These are phyloP conservation scores for Atethmia centrago DNA, from an alignment of 2,888 invertebrate species.

Conservation along the genomic window DNA sequence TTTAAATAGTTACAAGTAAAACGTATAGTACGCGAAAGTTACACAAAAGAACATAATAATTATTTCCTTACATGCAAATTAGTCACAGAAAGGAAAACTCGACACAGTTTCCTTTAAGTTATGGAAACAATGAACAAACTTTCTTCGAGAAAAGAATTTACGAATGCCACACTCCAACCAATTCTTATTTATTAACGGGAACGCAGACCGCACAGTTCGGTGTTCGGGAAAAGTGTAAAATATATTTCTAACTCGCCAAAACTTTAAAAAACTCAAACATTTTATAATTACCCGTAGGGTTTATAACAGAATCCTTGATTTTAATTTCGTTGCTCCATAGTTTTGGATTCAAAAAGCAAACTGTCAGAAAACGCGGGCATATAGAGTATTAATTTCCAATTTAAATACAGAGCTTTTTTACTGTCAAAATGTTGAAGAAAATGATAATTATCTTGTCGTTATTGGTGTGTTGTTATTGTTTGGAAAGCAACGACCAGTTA, in stretches of 20 bases:
- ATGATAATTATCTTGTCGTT: slow-evolving; percentile 74
- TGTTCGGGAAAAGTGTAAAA: slow-evolving; percentile 59
- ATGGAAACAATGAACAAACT: slow-evolving; percentile 85
- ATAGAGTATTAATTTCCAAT: slow-evolving; percentile 27
- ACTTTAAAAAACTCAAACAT: slow-evolving; percentile 40
- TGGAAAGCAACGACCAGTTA: slow-evolving; percentile 75
- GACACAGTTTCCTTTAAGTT: slow-evolving; percentile 80
- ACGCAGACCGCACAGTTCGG: slow-evolving; percentile 72
- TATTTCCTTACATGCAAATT: slow-evolving; percentile 82
- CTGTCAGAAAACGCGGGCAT: slow-evolving; percentile 34
- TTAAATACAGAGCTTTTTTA: slow-evolving; percentile 30
- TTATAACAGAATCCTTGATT: slow-evolving; percentile 40
- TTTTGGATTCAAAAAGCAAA: slow-evolving; percentile 47
- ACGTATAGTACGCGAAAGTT: slow-evolving; percentile 68
- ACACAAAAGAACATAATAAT: slow-evolving; percentile 82
- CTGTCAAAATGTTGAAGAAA: slow-evolving; percentile 75
- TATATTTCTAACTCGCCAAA: slow-evolving; percentile 43
- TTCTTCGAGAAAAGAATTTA: slow-evolving; percentile 83
- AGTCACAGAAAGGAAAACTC: slow-evolving; percentile 84
- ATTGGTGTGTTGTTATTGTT: slow-evolving; percentile 81
- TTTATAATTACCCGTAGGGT: slow-evolving; percentile 34
- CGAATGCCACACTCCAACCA: slow-evolving; percentile 70
- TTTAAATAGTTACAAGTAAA: slow-evolving; percentile 71
- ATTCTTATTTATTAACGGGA: slow-evolving; percentile 83
- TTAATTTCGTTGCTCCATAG: slow-evolving; percentile 25